These are phyloP conservation scores for Propithecus coquereli DNA, from an alignment of 2,113 vertebrate genomes.

Conservation along the genomic window DNA sequence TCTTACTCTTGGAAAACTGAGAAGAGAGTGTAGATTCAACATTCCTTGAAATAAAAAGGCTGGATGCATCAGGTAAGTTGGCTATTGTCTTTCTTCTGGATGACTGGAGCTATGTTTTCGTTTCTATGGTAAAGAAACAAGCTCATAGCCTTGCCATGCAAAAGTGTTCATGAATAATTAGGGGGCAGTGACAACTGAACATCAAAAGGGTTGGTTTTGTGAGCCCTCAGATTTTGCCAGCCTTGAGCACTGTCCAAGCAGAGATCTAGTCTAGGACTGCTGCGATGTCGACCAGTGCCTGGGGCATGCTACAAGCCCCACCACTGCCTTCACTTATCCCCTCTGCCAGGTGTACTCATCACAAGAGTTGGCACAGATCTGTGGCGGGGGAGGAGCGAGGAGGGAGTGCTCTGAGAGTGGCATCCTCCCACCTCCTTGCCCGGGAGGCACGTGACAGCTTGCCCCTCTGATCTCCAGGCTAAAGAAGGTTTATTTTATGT, in stretches of 20 bases:
- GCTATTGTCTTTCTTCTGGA: not conserved
- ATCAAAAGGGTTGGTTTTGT: constrained; percentile 16
- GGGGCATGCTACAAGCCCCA: not conserved
- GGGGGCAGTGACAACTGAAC: not conserved
- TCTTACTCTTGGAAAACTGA: not conserved
- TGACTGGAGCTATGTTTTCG: constrained; percentile 3
- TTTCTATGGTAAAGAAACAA: constrained; percentile 42
- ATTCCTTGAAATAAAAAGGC: not conserved
- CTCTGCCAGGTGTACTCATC: not conserved
- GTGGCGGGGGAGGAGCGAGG: not conserved
- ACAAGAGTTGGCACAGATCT: not conserved
- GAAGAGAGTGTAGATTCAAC: not conserved
- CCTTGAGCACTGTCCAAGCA: not conserved
- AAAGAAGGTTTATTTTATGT: not conserved
- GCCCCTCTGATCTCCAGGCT: not conserved
- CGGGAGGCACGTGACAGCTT: not conserved
- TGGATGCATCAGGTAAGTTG: not conserved
- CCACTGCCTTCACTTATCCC: not conserved
- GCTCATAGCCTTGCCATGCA: not conserved
- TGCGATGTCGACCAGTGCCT: not conserved
- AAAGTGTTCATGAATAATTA: constrained; percentile 18
- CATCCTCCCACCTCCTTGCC: not conserved
- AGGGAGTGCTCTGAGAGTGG: not conserved
- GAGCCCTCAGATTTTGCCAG: not conserved
- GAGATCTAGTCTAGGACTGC: not conserved